These are phyloP conservation scores for Acipenser oxyrinchus DNA, from an alignment of 2,797 vertebrate genomes.

Conservation along the genomic window DNA sequence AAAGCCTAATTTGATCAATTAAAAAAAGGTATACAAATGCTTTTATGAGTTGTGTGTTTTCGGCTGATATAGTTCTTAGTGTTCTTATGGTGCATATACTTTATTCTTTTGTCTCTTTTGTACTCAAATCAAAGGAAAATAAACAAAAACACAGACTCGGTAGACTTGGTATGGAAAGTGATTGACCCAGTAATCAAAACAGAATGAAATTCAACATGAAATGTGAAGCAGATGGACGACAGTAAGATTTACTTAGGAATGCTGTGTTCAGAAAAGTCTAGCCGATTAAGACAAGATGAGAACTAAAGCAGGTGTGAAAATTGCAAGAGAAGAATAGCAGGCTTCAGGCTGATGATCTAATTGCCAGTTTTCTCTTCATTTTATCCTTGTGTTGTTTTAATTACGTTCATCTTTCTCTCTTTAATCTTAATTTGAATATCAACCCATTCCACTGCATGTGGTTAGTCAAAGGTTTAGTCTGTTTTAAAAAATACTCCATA, in stretches of 20 bases:
- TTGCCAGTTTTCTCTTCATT: not conserved
- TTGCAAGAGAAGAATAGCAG: not conserved
- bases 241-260: constrained; percentile 3
- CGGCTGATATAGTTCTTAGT: too few relatives aligned
- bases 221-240: constrained; percentile 3
- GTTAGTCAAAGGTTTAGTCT: not conserved
- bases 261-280: not conserved
- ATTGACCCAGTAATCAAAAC: not conserved
- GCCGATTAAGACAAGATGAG: constrained; percentile 1
- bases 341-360: not conserved
- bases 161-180: not conserved
- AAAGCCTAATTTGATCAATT: too few relatives aligned
- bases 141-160: not conserved
- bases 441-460: not conserved
- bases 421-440: not conserved
- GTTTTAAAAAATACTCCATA: too few relatives aligned
- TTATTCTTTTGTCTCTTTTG: too few relatives aligned
- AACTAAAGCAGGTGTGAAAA: constrained; percentile 9
- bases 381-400: not conserved
- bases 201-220: not conserved
- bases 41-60: too few relatives aligned
- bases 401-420: not conserved
- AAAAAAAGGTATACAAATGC: too few relatives aligned
- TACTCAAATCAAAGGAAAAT: too few relatives aligned
- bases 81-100: too few relatives aligned